Percentiles rank a stretch among this genome's conserved stretches.
Conservation (phyloP, 2,888 invertebrate genomes). For the Nasonia oneida region DNA sequence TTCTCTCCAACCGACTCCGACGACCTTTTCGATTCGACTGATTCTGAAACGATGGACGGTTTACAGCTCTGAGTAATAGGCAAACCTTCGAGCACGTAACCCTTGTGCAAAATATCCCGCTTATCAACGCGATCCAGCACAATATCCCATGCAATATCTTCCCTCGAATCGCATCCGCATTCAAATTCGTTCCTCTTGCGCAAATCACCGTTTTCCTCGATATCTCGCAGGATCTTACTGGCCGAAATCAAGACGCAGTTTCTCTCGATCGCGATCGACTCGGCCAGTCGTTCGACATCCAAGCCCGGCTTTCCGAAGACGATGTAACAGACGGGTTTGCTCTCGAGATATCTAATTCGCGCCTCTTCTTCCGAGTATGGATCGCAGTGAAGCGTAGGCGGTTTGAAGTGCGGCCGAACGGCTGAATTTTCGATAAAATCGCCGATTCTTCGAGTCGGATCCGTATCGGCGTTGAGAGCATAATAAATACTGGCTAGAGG, state of each 20-base stretch:
- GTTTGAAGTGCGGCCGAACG: slow-evolving; percentile 62
- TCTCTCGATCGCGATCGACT: slow-evolving; percentile 81
- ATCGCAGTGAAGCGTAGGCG: slow-evolving; percentile 66
- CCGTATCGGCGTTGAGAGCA: slow-evolving; percentile 67
- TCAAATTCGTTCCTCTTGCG: background rate
- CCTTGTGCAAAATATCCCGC: slow-evolving; percentile 81
- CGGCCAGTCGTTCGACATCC: slow-evolving; percentile 81
- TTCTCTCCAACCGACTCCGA: background rate
- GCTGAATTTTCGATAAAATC: slow-evolving; percentile 37
- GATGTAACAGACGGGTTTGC: slow-evolving; percentile 82
- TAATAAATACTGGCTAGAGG: slow-evolving; percentile 79
- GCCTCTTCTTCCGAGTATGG: slow-evolving; percentile 81
- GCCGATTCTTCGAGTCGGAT: slow-evolving; percentile 67
- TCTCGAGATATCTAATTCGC: slow-evolving; percentile 79
- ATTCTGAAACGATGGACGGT: background rate
- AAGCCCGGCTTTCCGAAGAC: slow-evolving; percentile 83
- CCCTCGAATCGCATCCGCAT: slow-evolving; percentile 31
- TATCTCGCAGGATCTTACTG: slow-evolving; percentile 58
- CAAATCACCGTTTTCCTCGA: background rate
- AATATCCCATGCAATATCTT: slow-evolving; percentile 80
- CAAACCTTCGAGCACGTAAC: slow-evolving; percentile 84
- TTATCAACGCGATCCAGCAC: slow-evolving; percentile 81
- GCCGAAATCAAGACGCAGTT: slow-evolving; percentile 80
- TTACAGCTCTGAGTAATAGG: slow-evolving; percentile 78
- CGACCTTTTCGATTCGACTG: too few species aligned